Base-by-base conservation (phyloP, 2,797 vertebrate species). In the Micropoecilia bifurca region DNA sequence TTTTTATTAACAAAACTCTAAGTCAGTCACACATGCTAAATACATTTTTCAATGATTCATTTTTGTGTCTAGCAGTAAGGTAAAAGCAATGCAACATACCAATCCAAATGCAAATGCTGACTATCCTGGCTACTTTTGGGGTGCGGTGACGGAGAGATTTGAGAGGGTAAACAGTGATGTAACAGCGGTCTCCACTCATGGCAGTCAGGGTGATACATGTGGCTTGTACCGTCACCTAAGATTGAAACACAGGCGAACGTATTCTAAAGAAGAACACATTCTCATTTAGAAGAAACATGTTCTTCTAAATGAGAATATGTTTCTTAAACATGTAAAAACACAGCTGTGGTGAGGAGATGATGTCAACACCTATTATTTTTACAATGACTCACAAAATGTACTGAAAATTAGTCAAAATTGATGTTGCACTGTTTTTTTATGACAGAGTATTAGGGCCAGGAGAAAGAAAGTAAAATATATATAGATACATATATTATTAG, bases 131-230 rank as follows among this genome's bases (percentile, higher is more conserved):
- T 0, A 96, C 91, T 47, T 89, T 94, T 0, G 96, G 95, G 0
- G 95, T 97, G 41, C 96, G 95, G 83, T 96, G 96, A 68, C 94
- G 95, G 18, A 97, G 94, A 14, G 96, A 97, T 86, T 96, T 96
- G 46, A 97, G 89, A 3, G 96, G 96, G 84, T 96, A 96, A 66
- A 96, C 90, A 0, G 96, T 97, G 79, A 96, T 94, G 7, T 97
- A 97, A 69, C 96, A 97, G 73, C 96, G 95, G 74, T 97, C 96
- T 13, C 95, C 96, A 5, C 96, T 97, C 96, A 97, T 97, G 0
- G 96, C 96, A 0, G 96, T 96, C 87, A 97, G 87, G 28, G 96
- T 97, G 90, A 97, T 96, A 46, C 96, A 97, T 1, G 96, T 97
- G 71, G 96, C 96, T 76, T 97, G 96, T 48, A 97, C 96, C 0